Base-by-base conservation (phyloP, 2,888 invertebrate species). In the Cybosia mesomella region DNA sequence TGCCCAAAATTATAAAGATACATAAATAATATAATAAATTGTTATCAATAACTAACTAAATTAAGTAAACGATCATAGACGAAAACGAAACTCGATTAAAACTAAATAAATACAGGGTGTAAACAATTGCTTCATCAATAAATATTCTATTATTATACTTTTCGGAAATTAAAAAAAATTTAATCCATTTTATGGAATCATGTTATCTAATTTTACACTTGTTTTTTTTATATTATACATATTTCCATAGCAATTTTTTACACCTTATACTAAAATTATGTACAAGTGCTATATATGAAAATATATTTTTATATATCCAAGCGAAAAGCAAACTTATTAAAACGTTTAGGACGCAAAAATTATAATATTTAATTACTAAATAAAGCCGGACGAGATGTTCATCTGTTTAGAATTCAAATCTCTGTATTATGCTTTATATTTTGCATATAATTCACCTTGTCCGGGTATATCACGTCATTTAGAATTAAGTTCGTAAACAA, bases 281-380 rank as follows among this genome's bases (percentile, higher is more conserved):
- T 92, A 92, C 92, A 92, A 83, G 87, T 87, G 87, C 80, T 85
- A 84, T 85, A 89, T 90, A 91, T 83, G 88, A 91, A 91, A 90
- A 91, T 91, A 91, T 90, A 74, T 85, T 85, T 83, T 76, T 72
- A 70, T 78, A 81, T 80, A 83, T 83, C 73, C 78, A 86, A 86
- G 84, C 86, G 72, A 84, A 83, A 86, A 86, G 86, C 87, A 82
- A 75, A 73, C 74, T 70, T 76, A 76, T 75, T 77, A 74, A n/a
- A 79, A 78, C 64, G 67, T 72, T 75, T 82, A 86, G 85, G 85
- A 86, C 85, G 85, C 86, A 85, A 85, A 49, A 80, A 85, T 79
- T 74, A 82, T 84, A 78, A 79, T 83, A 78, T 80, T n/a, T 82
- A 72, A 73, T 60, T 58, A 76, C 77, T 81, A 83, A 77, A 72